Evolutionary conservation across 2,888 invertebrate species (phyloP).

Genomic region (Kuschelorhynchus macadamiae): DNA sequence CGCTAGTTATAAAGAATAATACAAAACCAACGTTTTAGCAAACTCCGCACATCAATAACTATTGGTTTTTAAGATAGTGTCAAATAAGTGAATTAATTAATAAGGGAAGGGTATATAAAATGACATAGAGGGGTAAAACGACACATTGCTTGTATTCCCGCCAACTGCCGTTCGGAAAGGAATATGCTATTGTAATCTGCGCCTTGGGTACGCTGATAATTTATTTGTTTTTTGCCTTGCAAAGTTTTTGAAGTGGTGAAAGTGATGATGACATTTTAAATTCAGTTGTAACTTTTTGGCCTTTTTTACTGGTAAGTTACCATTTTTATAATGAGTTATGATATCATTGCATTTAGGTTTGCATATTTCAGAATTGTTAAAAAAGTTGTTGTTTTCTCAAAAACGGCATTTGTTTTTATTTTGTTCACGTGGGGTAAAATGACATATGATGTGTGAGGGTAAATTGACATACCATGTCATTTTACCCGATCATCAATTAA

Average conservation of each 20-base stretch:
- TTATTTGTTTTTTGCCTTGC: background rate
- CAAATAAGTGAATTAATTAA: too few relatives aligned
- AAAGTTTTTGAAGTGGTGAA: constrained; percentile 12
- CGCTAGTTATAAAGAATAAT: too few relatives aligned
- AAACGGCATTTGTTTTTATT: too few relatives aligned
- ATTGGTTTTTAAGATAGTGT: too few relatives aligned
- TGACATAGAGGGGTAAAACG: constrained; percentile 9
- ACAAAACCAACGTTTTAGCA: too few relatives aligned
- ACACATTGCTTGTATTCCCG: background rate
- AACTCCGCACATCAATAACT: too few relatives aligned
- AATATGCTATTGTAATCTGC: background rate
- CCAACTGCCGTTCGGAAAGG: background rate
- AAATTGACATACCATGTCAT: too few relatives aligned
- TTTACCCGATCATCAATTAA: too few relatives aligned
- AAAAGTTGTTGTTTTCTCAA: too few relatives aligned
- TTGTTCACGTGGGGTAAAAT: background rate
- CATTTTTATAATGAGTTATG: background rate
- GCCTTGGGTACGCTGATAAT: background rate
- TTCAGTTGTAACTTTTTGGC: too few relatives aligned
- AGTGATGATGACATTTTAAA: background rate
- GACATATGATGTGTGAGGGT: background rate
- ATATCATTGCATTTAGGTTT: too few relatives aligned
- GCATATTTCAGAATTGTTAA: too few relatives aligned
- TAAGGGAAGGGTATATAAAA: constrained; percentile 23
- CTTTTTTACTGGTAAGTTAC: background rate